phyloP scores from a whole-genome alignment of 2,888 invertebrate genomes.

The Ferrisia virgata region DNA sequence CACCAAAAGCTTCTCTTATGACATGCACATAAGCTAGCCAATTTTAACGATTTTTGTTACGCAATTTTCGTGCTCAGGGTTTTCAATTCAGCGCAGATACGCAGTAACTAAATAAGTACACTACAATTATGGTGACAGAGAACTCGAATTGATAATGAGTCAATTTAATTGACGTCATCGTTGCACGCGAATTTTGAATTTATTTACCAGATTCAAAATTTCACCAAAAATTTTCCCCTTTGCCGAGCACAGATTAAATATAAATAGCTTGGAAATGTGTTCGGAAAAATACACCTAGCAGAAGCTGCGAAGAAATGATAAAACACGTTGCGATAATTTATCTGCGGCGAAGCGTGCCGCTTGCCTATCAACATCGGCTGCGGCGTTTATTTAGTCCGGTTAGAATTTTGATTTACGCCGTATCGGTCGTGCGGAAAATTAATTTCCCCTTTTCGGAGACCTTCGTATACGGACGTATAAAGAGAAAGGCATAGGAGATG shows the following conservation, averaged over 20 bases:
- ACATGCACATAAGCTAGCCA: conserved; percentile 6
- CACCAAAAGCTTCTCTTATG: neutral
- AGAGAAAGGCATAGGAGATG: too few relatives aligned
- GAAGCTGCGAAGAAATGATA: neutral
- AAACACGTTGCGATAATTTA: neutral
- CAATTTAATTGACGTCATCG: neutral
- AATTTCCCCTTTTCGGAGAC: neutral
- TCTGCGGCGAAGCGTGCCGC: neutral
- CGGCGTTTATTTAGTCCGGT: neutral
- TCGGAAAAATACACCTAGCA: neutral
- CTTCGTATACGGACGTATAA: neutral
- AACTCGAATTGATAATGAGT: neutral
- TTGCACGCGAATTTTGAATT: conserved; percentile 4
- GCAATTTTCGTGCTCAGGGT: neutral
- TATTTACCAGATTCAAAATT: neutral
- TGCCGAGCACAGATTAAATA: neutral
- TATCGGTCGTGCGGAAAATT: neutral
- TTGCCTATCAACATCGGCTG: neutral
- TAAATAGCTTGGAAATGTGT: too few relatives aligned
- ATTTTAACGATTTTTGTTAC: neutral
- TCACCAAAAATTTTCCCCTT: neutral
- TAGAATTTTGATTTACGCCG: neutral
- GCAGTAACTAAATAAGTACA: neutral
- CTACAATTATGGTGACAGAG: neutral
- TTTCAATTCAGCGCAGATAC: neutral